A percentile compares a stretch with the other conserved stretches of the same genome.
Conservation (phyloP, 53 echinoderm and acorn worm species). For the Holothuria scabra region DNA sequence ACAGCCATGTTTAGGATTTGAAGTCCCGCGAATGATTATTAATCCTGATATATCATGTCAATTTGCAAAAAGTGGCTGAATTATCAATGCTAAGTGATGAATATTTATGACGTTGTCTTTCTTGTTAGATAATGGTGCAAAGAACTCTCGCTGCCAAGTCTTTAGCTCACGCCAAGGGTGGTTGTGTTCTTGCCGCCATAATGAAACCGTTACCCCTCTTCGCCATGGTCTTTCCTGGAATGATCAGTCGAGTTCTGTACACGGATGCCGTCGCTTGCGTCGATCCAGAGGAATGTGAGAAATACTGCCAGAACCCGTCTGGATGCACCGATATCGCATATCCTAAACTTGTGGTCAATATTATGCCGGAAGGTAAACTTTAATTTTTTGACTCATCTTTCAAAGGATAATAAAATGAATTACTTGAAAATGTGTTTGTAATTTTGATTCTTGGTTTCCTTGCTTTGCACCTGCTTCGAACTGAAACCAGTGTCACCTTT, state of each 20-base stretch:
- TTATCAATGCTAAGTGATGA: no score
- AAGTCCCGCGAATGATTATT: no score
- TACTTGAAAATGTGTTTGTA: no score
- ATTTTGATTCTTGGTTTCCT: no score
- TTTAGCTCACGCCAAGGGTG: constrained; percentile 93
- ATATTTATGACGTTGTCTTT: no score
- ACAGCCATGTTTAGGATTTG: no score
- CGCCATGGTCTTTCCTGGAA: constrained; percentile 91
- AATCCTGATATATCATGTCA: no score
- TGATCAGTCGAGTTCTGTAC: constrained; percentile 86
- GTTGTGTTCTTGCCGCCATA: constrained; percentile 78
- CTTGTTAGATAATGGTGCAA: constrained; percentile 85
- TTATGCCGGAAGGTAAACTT: constrained; percentile 84
- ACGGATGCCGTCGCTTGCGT: constrained; percentile 83
- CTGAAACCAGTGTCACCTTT: no score
- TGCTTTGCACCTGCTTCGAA: no score
- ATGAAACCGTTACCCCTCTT: constrained; percentile 95
- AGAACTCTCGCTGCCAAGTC: constrained; percentile 90
- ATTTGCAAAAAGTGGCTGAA: no score
- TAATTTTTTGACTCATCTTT: background rate
- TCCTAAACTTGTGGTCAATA: constrained; percentile 79
- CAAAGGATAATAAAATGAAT: no score
- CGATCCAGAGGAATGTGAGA: constrained; percentile 60
- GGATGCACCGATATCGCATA: constrained; percentile 96
- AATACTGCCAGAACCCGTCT: constrained; percentile 65